Conservation (phyloP, 2,888 invertebrate species). For the Entomobrya multifasciata region DNA sequence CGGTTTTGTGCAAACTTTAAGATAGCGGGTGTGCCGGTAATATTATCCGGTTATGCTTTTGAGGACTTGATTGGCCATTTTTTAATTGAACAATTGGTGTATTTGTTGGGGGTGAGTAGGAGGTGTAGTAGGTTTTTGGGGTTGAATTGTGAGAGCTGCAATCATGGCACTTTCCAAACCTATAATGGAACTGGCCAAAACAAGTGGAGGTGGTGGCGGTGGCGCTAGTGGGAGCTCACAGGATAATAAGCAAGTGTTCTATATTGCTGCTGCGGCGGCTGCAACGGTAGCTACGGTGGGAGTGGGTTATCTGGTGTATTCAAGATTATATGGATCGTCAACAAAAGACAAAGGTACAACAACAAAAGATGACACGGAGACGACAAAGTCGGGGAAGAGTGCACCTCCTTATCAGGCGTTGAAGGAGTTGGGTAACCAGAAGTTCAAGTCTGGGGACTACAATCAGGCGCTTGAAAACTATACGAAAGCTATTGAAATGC, state of each 20-base stretch:
- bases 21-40: slow-evolving; percentile 41
- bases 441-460: slow-evolving; percentile 92
- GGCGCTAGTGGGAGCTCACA: slow-evolving; percentile 30
- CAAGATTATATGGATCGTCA: slow-evolving; percentile 4
- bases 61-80: not conserved
- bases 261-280: slow-evolving; percentile 33
- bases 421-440: slow-evolving; percentile 93
- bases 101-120: not conserved
- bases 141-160: not conserved
- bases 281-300: slow-evolving; percentile 51
- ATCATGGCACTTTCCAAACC: slow-evolving; percentile 54
- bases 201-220: not conserved
- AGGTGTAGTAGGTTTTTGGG: not conserved
- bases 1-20: too few species aligned
- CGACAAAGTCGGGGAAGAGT: not conserved
- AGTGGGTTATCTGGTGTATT: slow-evolving; percentile 46
- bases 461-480: slow-evolving; percentile 95
- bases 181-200: not conserved
- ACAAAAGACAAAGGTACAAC: not conserved
- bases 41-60: slow-evolving; percentile 1
- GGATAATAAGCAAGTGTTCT: slow-evolving; percentile 46
- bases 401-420: slow-evolving; percentile 81
- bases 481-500: slow-evolving; percentile 94
- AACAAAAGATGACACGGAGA: not conserved
- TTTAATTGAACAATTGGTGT: not conserved